These are phyloP conservation scores for Plecturocebus donacophilus DNA, from an alignment of 2,113 vertebrate species.

Conservation along the genomic window DNA sequence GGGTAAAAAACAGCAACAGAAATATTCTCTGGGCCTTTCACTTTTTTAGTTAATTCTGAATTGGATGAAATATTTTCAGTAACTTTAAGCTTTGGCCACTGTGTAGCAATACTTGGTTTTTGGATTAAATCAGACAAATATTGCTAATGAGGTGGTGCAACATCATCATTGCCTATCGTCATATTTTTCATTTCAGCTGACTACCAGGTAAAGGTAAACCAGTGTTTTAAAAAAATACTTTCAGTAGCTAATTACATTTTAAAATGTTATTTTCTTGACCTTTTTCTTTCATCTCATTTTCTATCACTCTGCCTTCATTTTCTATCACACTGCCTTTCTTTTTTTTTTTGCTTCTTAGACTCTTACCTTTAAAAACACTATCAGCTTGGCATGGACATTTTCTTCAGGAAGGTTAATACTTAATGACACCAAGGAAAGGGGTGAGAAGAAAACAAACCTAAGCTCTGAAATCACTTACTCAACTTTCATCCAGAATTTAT, in stretches of 20 bases:
- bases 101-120: neutral
- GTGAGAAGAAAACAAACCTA: neutral
- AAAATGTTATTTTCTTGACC: conserved; percentile 33
- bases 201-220: neutral
- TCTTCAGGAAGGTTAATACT: neutral
- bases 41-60: conserved; percentile 45
- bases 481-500: neutral
- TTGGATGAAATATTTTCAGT: conserved; percentile 31
- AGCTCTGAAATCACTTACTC: neutral
- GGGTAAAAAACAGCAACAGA: neutral
- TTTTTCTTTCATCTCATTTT: neutral
- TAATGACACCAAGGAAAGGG: neutral
- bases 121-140: conserved; percentile 28
- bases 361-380: neutral
- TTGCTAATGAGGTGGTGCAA: conserved; percentile 25
- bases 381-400: neutral
- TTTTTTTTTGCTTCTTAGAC: neutral
- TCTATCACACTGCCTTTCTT: neutral
- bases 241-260: neutral
- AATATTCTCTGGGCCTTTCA: conserved; percentile 6
- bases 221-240: neutral
- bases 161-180: neutral
- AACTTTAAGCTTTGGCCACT: conserved; percentile 46
- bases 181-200: neutral
- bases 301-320: neutral